Base-by-base conservation (phyloP, 2,888 invertebrate species). In the Formica aserva region DNA sequence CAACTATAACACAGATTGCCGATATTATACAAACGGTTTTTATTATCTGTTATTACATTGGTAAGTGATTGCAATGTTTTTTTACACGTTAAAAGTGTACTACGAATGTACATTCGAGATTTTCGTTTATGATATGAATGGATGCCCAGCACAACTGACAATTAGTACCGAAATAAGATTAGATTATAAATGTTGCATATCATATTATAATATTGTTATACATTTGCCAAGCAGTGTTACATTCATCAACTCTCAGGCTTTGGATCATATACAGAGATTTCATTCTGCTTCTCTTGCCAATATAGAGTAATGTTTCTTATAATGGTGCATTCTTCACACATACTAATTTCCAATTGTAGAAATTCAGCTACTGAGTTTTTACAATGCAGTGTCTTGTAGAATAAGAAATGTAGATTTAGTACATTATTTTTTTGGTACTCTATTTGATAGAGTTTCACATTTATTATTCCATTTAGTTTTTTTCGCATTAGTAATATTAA, bases 171-270 rank as follows among this genome's bases (percentile, higher is more conserved):
- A 92, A 91, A 92, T 94, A 94, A 93, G 94, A 91, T 93, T 94
- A 94, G 94, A 94, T 93, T 94, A 94, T 94, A 94, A 94, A 94
- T 94, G 94, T 94, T 94, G 94, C 94, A 94, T 94, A 94, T 94
- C 94, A 94, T 94, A 94, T 94, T 94, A 93, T 93, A 94, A 94
- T 93, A 94, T 94, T 94, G 94, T 94, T 94, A 94, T 94, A 93
- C 93, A 93, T 91, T 93, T 92, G 92, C 92, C 93, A 94, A 92
- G 92, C 93, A 92, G 90, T 93, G 93, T 93, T 93, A 91, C 92
- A 92, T 90, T 91, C 91, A 89, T 82, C 86, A 89, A 86, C 71
- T 83, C 88, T 90, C 88, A 86, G 90, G 87, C 90, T 69, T 85
- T 83, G 92, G 92, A 90, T 91, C 91, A 86, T 83, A 57, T 60